Base-by-base conservation (phyloP, 2,888 invertebrate species). In the Lasioglossum leucozonium region DNA sequence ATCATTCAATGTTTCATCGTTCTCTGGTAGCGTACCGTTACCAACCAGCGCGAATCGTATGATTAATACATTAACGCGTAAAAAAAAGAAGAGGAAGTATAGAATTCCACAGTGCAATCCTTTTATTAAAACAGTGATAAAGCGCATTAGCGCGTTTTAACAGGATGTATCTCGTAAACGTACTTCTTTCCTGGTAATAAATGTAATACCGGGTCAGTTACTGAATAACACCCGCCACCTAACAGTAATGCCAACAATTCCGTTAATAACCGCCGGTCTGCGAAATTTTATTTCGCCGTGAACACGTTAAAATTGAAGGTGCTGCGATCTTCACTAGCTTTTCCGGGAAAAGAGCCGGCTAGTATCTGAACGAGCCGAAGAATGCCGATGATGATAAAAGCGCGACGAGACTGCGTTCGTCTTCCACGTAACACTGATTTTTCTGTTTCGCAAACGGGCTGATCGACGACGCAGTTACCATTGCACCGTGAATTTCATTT, bases 131-230 rank as follows among this genome's bases (percentile, higher is more conserved):
- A 84, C 85, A 76, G 34, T 73, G 72, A 69, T 81, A 65, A 51
- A 78, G 30, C n/a, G 76, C n/a, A 58, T 73, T 81, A 80, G 11
- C 42, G 67, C 34, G 73, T 77, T 84, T 67, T 67, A 82, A 81
- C 77, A 88, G 89, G 79, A 89, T 87, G 81, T 77, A 72, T 88
- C 62, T 69, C 71, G 51, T 84, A 86, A 88, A 84, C 77, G 77
- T 71, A 51, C 65, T 78, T 55, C 69, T 84, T 88, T 62, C 84
- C 62, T 76, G 82, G 79, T 81, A 87, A 76, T 89, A 84, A 86
- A 83, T 88, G 83, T 82, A 88, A 88, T 79, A 78, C 55, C 77
- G 69, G 81, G 44, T 73, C 77, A 80, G 55, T 30, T n/a, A 22
- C 55, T n/a, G 77, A 62, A 72, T 51, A 77, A 65, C 69, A 69